Evolutionary conservation across 2,113 vertebrate species (phyloP).

Genomic region (Pterophyllum scalare): DNA sequence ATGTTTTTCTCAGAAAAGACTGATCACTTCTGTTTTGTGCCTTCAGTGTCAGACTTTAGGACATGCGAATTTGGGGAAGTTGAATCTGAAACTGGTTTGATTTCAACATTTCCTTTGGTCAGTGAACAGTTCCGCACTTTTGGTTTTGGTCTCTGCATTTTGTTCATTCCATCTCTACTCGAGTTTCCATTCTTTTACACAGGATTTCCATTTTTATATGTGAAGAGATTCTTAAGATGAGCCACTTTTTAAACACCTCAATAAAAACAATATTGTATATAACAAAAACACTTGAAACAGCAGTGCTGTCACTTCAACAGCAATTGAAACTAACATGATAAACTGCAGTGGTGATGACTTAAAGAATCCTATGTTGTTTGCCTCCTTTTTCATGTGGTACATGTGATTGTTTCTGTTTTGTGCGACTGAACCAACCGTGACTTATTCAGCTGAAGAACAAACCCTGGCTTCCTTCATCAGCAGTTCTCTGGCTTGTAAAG

Average conservation of each 20-base stretch:
- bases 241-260: neutral
- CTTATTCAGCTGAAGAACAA: neutral
- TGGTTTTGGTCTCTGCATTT: constrained; percentile 1
- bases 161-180: constrained; percentile 14
- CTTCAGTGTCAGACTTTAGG: neutral
- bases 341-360: neutral
- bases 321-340: fast-evolving
- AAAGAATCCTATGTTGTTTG: neutral
- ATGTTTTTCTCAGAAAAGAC: neutral
- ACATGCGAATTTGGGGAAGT: constrained; percentile 34
- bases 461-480: neutral
- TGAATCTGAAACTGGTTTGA: constrained; percentile 25
- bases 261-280: neutral
- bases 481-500: constrained; percentile 33
- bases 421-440: neutral
- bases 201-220: constrained; percentile 6
- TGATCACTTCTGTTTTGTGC: constrained; percentile 30
- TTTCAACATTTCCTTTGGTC: constrained; percentile 50
- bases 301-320: neutral
- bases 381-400: neutral
- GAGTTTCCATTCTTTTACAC: neutral
- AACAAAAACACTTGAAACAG: neutral
- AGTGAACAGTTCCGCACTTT: neutral
- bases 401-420: neutral
- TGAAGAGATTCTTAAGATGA: neutral